Conservation (phyloP, 2,797 vertebrate species). For the Enteromius trimaculatus region DNA sequence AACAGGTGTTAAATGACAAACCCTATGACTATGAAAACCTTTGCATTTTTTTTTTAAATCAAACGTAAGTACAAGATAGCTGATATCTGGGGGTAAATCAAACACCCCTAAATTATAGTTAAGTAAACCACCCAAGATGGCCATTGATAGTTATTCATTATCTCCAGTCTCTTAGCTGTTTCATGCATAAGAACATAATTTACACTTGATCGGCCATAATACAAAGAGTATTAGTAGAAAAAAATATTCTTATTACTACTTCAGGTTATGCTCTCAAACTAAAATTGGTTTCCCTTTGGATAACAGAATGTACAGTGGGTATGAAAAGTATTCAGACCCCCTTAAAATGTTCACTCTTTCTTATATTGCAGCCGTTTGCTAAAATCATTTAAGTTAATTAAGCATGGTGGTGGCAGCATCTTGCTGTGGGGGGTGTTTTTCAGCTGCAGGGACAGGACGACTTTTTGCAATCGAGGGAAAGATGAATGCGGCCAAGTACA, state of each 20-base stretch:
- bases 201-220: background rate
- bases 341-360: too few species aligned
- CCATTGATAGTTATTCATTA: constrained; percentile 1
- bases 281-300: background rate
- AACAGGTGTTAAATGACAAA: background rate
- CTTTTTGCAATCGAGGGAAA: too few species aligned
- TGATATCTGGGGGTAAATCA: background rate
- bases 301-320: background rate
- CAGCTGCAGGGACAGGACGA: too few species aligned
- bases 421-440: too few species aligned
- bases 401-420: too few species aligned
- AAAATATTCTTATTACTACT: background rate
- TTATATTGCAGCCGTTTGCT: too few species aligned
- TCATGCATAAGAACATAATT: constrained; percentile 15
- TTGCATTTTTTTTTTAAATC: background rate
- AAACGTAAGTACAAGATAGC: background rate
- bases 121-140: background rate
- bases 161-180: background rate
- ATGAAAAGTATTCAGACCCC: background rate
- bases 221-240: background rate
- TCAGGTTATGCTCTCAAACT: constrained; percentile 1
- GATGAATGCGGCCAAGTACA: too few species aligned
- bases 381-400: too few species aligned
- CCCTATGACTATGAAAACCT: too few species aligned
- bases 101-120: background rate